phyloP scores from a whole-genome alignment of 1,140 invertebrate species.

The Drosophila paulistorum region DNA sequence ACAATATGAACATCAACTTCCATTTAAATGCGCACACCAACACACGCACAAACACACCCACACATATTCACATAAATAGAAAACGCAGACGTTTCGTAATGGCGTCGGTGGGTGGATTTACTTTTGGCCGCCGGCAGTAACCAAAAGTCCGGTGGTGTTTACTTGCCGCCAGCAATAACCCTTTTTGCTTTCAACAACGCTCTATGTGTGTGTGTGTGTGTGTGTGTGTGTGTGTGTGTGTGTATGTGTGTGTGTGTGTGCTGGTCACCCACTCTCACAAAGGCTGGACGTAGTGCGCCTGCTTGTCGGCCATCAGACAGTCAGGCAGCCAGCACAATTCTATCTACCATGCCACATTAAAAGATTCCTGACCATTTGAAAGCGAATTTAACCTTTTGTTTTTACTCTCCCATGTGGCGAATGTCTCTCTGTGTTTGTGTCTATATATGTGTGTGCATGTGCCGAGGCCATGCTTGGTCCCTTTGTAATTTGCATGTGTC shows the following conservation, averaged over 20 bases:
- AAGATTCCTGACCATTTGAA: slow-evolving; percentile 77
- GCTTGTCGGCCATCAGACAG: slow-evolving; percentile 65
- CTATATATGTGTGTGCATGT: slow-evolving; percentile 11
- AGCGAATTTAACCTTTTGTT: slow-evolving; percentile 80
- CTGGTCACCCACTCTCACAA: slow-evolving; percentile 60
- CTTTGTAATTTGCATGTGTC: slow-evolving; percentile 10
- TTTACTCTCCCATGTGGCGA: slow-evolving; percentile 32
- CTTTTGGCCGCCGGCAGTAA: slow-evolving; percentile 29
- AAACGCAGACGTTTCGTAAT: slow-evolving; percentile 55
- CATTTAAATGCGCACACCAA: slow-evolving; percentile 12
- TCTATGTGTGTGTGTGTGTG: slow-evolving; percentile 12
- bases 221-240: slow-evolving; percentile 35
- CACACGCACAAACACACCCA: slow-evolving; percentile 9
- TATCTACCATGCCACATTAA: slow-evolving; percentile 59
- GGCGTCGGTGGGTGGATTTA: slow-evolving; percentile 74
- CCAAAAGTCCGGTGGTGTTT: slow-evolving; percentile 73
- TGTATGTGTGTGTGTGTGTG: slow-evolving; percentile 40
- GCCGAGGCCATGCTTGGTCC: slow-evolving; percentile 28
- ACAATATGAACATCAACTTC: slow-evolving; percentile 1
- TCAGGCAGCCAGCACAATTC: background rate
- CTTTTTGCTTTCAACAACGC: slow-evolving; percentile 44
- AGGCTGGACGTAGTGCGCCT: slow-evolving; percentile 62
- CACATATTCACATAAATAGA: slow-evolving; percentile 14
- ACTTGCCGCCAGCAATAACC: slow-evolving; percentile 74
- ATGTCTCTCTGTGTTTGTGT: background rate